Percentiles rank a stretch among this genome's conserved stretches.
These are phyloP conservation scores for Teleogryllus oceanicus DNA, from an alignment of 2,888 invertebrate species.

Conservation along the genomic window DNA sequence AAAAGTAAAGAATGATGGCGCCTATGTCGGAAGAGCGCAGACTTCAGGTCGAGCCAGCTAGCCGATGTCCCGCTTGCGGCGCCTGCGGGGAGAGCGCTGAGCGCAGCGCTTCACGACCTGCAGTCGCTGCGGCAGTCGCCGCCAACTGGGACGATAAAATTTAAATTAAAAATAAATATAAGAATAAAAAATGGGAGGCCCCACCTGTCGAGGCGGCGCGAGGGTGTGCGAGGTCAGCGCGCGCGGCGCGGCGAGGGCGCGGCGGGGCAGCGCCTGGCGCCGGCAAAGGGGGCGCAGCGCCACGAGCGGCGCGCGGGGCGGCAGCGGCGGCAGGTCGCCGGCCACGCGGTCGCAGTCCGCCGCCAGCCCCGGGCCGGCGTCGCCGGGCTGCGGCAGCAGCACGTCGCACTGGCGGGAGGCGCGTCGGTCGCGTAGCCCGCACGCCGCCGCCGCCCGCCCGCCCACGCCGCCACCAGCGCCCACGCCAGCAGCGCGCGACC, in stretches of 20 bases:
- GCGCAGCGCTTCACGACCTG: too few species aligned
- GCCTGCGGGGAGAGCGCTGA: too few species aligned
- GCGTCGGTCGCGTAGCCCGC: constrained; percentile 69
- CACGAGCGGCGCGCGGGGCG: constrained; percentile 75
- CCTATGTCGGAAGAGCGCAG: too few species aligned
- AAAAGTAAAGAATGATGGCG: too few species aligned
- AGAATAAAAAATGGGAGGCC: not conserved
- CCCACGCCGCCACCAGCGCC: not conserved
- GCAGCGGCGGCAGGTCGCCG: constrained; percentile 73
- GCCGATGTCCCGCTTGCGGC: too few species aligned
- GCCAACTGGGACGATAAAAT: too few species aligned
- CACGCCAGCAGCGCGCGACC: too few species aligned
- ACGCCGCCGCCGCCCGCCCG: constrained; percentile 50
- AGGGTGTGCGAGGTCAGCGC: constrained; percentile 78
- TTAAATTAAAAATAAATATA: too few species aligned
- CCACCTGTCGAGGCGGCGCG: constrained; percentile 61
- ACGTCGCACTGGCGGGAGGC: constrained; percentile 61
- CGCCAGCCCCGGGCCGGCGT: constrained; percentile 54
- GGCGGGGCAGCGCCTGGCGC: constrained; percentile 77
- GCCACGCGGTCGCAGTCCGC: constrained; percentile 82
- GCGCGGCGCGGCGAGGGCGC: constrained; percentile 63
- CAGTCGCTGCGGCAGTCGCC: too few species aligned
- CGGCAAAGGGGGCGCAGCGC: constrained; percentile 74
- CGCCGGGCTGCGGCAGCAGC: constrained; percentile 49
- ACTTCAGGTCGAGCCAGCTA: too few species aligned